phyloP scores from a whole-genome alignment of 2,888 invertebrate genomes.

The Oscheius sp. region DNA sequence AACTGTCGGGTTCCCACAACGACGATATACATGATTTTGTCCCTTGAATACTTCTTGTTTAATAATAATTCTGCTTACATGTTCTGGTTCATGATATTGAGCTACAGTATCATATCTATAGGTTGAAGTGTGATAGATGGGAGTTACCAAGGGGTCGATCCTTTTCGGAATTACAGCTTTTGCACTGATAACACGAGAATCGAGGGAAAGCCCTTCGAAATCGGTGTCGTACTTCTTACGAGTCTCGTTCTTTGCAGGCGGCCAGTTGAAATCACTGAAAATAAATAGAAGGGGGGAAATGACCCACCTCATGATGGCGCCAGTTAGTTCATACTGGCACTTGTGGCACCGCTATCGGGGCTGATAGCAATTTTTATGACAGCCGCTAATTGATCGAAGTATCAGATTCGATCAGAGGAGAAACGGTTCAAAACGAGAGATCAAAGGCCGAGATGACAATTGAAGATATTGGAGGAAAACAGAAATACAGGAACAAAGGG shows the following conservation, averaged over 20 bases:
- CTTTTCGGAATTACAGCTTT: conserved; percentile 37
- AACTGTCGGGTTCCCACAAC: conserved; percentile 57
- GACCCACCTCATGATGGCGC: conserved; percentile 11
- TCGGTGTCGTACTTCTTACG: conserved; percentile 37
- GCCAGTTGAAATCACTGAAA: conserved; percentile 38
- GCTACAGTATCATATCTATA: conserved; percentile 42
- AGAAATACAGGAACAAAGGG: neutral
- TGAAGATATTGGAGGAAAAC: neutral
- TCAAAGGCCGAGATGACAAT: neutral
- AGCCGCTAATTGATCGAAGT: no score
- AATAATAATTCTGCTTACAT: conserved; percentile 28
- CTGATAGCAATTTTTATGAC: neutral
- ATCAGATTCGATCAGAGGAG: neutral
- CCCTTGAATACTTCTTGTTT: conserved; percentile 29
- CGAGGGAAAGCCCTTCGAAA: conserved; percentile 35
- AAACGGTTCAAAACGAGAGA: neutral
- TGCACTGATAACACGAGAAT: conserved; percentile 35
- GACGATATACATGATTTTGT: conserved; percentile 44
- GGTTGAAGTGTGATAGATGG: conserved; percentile 52
- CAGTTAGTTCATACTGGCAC: neutral
- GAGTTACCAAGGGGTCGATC: conserved; percentile 50
- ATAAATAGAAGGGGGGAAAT: neutral
- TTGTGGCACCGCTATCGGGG: neutral
- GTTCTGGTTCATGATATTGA: conserved; percentile 41
- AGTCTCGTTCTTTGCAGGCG: conserved; percentile 45